Percentiles rank a stretch among this genome's conserved stretches.
Conservation (phyloP, 2,888 invertebrate genomes). For the Tenthredo notha region DNA sequence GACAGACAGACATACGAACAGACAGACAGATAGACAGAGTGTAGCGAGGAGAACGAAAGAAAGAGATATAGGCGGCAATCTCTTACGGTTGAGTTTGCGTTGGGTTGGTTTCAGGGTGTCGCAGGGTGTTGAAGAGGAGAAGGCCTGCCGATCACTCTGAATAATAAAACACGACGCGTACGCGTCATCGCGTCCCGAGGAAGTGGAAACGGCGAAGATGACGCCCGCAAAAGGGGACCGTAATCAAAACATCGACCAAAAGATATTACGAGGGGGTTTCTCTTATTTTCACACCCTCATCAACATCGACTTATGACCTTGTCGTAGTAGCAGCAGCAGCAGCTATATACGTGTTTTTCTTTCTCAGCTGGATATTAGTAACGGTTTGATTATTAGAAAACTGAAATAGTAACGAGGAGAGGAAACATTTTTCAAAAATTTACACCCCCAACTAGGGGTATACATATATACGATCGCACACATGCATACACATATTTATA, state of each 20-base stretch:
- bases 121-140: background rate
- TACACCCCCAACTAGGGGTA: background rate
- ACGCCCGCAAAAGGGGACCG: constrained; percentile 50
- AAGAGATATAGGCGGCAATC: constrained; percentile 35
- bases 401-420: background rate
- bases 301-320: constrained; percentile 15
- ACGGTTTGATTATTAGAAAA: background rate
- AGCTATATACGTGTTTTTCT: background rate
- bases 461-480: background rate
- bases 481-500: background rate
- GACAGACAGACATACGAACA: background rate
- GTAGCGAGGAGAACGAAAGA: background rate
- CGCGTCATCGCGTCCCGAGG: constrained; percentile 51
- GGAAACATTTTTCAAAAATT: constrained; percentile 4
- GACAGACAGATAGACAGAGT: background rate
- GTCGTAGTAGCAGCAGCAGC: no score
- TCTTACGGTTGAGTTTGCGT: constrained; percentile 49
- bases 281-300: background rate
- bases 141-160: constrained; percentile 70
- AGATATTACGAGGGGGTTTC: constrained; percentile 19
- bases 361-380: background rate
- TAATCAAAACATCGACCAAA: constrained; percentile 51
- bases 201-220: constrained; percentile 46
- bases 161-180: constrained; percentile 64
- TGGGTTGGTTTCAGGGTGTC: constrained; percentile 12